Evolutionary conservation across 2,888 invertebrate species (phyloP), one percentile per base, ranked within the genome.

Genomic region (Aphidius colemani): DNA sequence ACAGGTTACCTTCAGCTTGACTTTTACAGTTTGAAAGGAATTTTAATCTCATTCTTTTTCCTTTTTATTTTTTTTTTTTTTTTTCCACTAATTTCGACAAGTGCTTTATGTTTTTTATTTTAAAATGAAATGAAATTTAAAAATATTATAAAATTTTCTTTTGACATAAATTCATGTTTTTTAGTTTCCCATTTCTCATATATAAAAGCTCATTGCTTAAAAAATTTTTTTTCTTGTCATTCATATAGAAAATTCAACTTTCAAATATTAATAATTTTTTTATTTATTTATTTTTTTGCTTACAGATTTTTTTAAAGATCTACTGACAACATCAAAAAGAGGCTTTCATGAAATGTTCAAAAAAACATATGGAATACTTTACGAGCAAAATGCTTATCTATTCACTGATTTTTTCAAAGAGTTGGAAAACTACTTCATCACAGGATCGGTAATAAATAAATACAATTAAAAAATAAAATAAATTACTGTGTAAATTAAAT

Each of bases 321-420:
- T 97, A 75, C 85, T 97, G 82, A 86, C 88, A 72, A 89, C 90
- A 71, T 94, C 96, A 30, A 91, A 93, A 74, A 87, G 87, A 71
- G 95, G 93, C 79, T 95, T 98, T 82, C 95, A 98, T 84, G 89
- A 90, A 68, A 97, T 98, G 97, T 98, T 97, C 86, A 92, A 93
- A 78, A 88, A 90, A 72, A 98, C 97, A 0, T 98, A 98, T 84
- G 97, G 97, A 61, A 90, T 95, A 82, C 89, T 97, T 74, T 98
- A 98, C 85, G 92, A 96, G 79, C 92, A 95, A 79, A 95, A 98
- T 83, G 89, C 96, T 9, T 91, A 93, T 78, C 93, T 98, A 55
- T 98, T 98, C 84, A 91, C 92, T 69, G 92, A 95, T 80, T 88
- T 98, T 67, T 98, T 96, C 84, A 88, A 88, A 69, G 92, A 96